Evolutionary conservation across 35 echinoderm and acorn worm species (phyloP).

Genomic region (Patiria miniata): DNA sequence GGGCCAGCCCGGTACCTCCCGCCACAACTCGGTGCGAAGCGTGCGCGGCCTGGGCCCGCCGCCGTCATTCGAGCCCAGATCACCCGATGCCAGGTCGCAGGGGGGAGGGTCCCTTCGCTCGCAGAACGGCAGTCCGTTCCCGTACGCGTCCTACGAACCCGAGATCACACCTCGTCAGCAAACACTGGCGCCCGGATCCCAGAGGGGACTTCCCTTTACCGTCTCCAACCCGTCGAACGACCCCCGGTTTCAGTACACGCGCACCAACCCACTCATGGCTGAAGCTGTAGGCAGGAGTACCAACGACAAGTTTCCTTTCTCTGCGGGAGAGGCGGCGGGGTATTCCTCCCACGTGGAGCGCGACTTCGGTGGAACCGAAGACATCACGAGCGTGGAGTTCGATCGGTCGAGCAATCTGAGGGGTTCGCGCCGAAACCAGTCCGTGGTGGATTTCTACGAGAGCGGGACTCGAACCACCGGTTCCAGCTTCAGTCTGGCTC

Average conservation of each 20-base stretch:
- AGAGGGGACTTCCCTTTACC: not conserved
- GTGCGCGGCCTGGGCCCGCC: not conserved
- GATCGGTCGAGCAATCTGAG: conserved; percentile 29
- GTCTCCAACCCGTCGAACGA: conserved; percentile 6
- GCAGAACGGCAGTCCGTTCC: not conserved
- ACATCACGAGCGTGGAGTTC: conserved; percentile 15
- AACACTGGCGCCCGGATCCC: no score
- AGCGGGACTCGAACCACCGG: conserved; percentile 34
- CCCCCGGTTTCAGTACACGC: not conserved
- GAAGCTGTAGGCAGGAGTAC: conserved; percentile 1
- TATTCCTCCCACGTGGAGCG: not conserved
- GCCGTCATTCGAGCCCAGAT: not conserved
- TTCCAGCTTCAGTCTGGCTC: conserved; percentile 1
- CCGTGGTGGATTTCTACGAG: conserved; percentile 50
- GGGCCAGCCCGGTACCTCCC: conserved; percentile 30
- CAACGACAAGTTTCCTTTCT: not conserved
- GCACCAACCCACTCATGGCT: conserved; percentile 33
- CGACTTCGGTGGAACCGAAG: conserved; percentile 5
- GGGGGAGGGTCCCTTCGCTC: not conserved
- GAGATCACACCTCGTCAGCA: not conserved
- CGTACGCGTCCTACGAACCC: not conserved
- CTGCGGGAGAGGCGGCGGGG: not conserved
- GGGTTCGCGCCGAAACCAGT: conserved; percentile 39
- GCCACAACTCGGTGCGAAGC: not conserved
- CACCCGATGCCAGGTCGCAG: not conserved